phyloP scores from a whole-genome alignment of 2,113 vertebrate genomes.

The Stegastes partitus region DNA sequence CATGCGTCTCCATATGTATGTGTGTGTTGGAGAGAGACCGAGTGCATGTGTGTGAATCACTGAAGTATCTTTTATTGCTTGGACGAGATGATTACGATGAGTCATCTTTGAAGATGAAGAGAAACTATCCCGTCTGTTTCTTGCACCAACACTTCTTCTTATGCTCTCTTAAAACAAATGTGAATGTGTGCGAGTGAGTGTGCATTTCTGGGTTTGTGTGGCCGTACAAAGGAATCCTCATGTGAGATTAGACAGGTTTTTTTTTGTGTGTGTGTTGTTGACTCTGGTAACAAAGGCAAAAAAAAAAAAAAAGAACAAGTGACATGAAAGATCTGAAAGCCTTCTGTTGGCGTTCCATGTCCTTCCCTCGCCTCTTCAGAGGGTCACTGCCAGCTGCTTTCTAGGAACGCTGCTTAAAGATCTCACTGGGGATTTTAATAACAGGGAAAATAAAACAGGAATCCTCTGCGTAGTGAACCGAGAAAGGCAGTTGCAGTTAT shows the following conservation, averaged over 20 bases:
- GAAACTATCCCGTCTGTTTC: constrained; percentile 39
- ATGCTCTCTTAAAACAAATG: constrained; percentile 34
- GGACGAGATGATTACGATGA: constrained; percentile 51
- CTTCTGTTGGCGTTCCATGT: constrained; percentile 51
- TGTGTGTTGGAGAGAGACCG: background rate
- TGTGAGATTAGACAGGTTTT: constrained; percentile 37
- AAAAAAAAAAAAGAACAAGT: constrained; percentile 26
- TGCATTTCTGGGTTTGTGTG: constrained; percentile 1
- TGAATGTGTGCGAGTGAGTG: background rate
- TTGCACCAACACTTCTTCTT: constrained; percentile 36
- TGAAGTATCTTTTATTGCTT: constrained; percentile 48
- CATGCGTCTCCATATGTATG: background rate
- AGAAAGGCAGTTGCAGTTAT: background rate
- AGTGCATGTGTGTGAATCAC: constrained; percentile 8
- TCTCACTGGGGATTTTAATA: constrained; percentile 13
- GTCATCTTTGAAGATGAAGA: constrained; percentile 63
- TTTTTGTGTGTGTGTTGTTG: constrained; percentile 14
- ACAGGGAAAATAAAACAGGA: constrained; percentile 3
- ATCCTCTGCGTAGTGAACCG: background rate
- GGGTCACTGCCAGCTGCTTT: constrained; percentile 45
- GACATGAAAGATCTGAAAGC: constrained; percentile 44
- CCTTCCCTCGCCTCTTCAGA: constrained; percentile 29
- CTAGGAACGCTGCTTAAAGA: constrained; percentile 1
- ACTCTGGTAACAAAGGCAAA: constrained; percentile 22
- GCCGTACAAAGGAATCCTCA: constrained; percentile 27